Evolutionary conservation across 1,140 invertebrate species (phyloP), one percentile per base, ranked within the genome.

Genomic region (Choristoneura fumiferana): DNA sequence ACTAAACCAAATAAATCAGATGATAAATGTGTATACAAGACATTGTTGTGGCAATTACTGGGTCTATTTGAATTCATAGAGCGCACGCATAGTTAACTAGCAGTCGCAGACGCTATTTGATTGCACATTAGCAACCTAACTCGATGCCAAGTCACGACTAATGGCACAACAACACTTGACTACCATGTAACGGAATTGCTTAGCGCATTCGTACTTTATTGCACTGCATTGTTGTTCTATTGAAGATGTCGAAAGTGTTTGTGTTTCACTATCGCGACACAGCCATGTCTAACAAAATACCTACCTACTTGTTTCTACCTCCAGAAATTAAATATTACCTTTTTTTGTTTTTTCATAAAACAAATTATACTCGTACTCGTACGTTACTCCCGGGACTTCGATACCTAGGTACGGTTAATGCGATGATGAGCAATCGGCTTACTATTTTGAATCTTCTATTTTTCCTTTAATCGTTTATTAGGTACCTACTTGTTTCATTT

Each of bases 51-150:
- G 52, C 60, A 73, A 75, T 77, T 73, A 69, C 65, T 67, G 49
- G 61, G 38, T 67, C 58, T 34, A 73, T 84, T 74, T 62, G 72
- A 73, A 82, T 84, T 81, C 81, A 82, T 71, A 69, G 70, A 66
- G 70, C 72, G 77, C 73, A 71, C 71, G 71, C 73, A 76, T 83
- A 80, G 82, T 83, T 80, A 84, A 82, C 75, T 62, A 54, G 60
- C 60, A 67, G 71, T 67, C 71, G 71, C 61, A 65, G 73, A 71
- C 71, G 68, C 66, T 69, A 71, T 79, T 81, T 80, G 79, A 81
- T 81, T 76, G 75, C 69, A 81, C 71, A 80, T 86, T 86, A 84
- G 75, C 79, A 74, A 69, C 62, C 65, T 65, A 76, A 76, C 71
- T 72, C 61, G 76, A 80, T 84, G 76, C 76, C 78, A 75, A 78